Evolutionary conservation across 2,888 invertebrate genomes (phyloP), one percentile per base, ranked within the genome.

Genomic region (Halictus quadricinctus): DNA sequence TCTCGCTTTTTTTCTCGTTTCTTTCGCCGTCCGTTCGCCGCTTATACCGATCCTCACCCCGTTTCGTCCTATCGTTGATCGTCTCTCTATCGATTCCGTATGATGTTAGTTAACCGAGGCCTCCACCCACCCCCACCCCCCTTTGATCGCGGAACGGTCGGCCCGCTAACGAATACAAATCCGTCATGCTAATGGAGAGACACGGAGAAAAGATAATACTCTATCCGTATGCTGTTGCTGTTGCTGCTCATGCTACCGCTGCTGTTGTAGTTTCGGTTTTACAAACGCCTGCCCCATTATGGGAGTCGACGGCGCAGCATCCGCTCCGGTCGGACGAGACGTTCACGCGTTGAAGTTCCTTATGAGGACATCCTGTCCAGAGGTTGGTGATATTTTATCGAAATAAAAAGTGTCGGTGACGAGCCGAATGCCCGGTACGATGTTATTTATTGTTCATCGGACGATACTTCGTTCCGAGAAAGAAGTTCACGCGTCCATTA

Each of bases 291-390:
- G 54, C n/a, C 43, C 58, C 58, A 58, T 54, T 75, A 25, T 58
- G 74, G 43, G 74, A 58, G 41, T 58, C 41, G 54, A 58, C 58
- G n/a, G 41, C 58, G 18, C 74, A 18, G 74, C 58, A 43, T 43
- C 58, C 74, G 74, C 74, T 18, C 25, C 43, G n/a, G 10, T 41
- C 74, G n/a, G 29, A 18, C 29, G 54, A 21, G 36, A 43, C 41
- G 58, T 75, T 58, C 58, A 25, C 25, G 74, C 74, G 58, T 75
- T 43, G 18, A 25, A 58, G 75, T 29, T 60, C 60, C 60, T 46
- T 75, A 60, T 29, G 43, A 25, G 60, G 43, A 75, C n/a, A 75
- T 43, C 58, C 21, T 69, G 69, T 12, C 29, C 69, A 69, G 41
- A 18, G 69, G 36, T 41, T 41, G 41, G 21, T 43, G 21, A 69